These are phyloP conservation scores for Hedychridium roseum DNA, from an alignment of 2,888 invertebrate species.

Conservation along the genomic window DNA sequence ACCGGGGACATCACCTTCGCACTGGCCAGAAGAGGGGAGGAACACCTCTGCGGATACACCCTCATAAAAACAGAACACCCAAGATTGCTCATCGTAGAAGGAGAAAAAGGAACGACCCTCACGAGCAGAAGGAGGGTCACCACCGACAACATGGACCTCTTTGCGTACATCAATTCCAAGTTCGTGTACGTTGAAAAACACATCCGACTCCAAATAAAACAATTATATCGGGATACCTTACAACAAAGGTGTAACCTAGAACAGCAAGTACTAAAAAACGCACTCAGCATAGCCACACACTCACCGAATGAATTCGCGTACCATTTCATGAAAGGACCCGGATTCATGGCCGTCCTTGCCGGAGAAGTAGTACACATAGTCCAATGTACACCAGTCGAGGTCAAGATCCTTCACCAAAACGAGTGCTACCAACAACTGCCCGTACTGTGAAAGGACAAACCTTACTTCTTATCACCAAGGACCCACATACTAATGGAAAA, in stretches of 20 bases:
- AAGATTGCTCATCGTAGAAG: conserved; percentile 20
- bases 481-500: conserved; percentile 26
- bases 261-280: conserved; percentile 29
- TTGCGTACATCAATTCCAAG: conserved; percentile 27
- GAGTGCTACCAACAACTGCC: conserved; percentile 39
- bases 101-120: conserved; percentile 3
- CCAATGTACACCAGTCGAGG: conserved; percentile 35
- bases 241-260: conserved; percentile 29
- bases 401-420: conserved; percentile 19
- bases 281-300: conserved; percentile 26
- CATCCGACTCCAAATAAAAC: conserved; percentile 20
- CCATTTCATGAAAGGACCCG: conserved; percentile 30
- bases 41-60: conserved; percentile 17
- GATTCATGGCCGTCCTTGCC: conserved; percentile 34
- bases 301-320: conserved; percentile 42
- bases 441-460: conserved; percentile 23
- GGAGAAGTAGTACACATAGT: conserved; percentile 45
- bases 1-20: conserved; percentile 19
- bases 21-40: conserved; percentile 1
- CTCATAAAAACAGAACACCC: conserved; percentile 27
- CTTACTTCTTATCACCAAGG: conserved; percentile 31
- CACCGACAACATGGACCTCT: conserved; percentile 18
- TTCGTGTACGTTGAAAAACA: conserved; percentile 34
- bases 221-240: conserved; percentile 24
- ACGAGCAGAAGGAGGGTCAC: not conserved